Conservation (phyloP, 23 tunicate genomes). For the Trididemnum clinides region DNA sequence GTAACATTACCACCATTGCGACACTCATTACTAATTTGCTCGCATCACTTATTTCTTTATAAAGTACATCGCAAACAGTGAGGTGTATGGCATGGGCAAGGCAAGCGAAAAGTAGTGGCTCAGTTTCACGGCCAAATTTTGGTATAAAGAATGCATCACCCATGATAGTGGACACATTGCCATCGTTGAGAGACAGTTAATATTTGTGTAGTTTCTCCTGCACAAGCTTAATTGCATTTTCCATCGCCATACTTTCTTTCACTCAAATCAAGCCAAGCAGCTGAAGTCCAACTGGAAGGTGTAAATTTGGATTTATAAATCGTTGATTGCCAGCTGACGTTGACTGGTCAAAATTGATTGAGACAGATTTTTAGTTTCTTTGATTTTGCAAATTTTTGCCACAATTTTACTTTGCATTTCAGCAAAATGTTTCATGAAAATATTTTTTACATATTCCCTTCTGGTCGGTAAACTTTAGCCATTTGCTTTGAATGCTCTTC, state of each 20-base stretch:
- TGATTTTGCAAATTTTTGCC: neutral
- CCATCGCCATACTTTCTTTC: neutral
- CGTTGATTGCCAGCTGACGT: neutral
- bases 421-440: too few relatives aligned
- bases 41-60: neutral
- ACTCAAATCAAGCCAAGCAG: neutral
- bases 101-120: neutral
- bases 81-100: neutral
- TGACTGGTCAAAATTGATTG: neutral
- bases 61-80: neutral
- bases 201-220: neutral
- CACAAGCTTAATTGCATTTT: neutral
- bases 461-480: neutral
- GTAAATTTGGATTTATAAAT: neutral
- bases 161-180: neutral
- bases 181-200: neutral
- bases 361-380: neutral
- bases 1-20: neutral
- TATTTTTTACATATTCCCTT: neutral
- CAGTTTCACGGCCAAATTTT: neutral
- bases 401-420: neutral
- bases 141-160: neutral
- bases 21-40: neutral
- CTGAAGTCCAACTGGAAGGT: too few relatives aligned
- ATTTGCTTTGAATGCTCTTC: neutral